These are phyloP conservation scores for Manis pentadactyla DNA, from an alignment of 2,797 vertebrate genomes.

Conservation along the genomic window DNA sequence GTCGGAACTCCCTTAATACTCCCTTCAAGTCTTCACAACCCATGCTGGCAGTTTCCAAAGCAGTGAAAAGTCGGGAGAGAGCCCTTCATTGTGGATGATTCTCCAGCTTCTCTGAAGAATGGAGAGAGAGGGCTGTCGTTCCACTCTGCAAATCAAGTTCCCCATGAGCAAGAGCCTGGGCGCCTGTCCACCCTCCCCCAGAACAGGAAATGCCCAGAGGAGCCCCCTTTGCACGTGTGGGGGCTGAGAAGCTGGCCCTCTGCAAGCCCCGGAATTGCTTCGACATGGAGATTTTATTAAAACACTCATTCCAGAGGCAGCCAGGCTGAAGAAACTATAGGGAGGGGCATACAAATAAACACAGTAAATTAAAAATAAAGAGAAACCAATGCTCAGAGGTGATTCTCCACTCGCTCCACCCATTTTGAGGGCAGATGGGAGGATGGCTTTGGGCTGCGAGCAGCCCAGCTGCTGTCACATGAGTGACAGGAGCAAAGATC, in stretches of 20 bases:
- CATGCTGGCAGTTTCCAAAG: neutral
- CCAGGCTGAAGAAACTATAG: neutral
- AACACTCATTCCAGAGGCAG: neutral
- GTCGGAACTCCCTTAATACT: too few relatives aligned
- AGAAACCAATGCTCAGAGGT: neutral
- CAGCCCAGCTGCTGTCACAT: neutral
- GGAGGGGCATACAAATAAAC: conserved; percentile 41
- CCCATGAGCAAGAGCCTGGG: neutral
- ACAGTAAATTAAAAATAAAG: conserved; percentile 14
- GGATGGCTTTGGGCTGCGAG: neutral
- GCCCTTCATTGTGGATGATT: neutral
- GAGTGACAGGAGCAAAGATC: neutral
- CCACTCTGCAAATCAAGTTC: neutral
- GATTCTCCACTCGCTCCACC: neutral
- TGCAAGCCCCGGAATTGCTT: neutral
- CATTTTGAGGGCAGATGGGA: neutral
- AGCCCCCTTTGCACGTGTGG: fast-evolving
- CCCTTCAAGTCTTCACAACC: neutral
- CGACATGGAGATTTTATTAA: neutral
- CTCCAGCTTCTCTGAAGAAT: neutral
- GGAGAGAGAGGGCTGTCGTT: neutral
- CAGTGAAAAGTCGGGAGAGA: neutral
- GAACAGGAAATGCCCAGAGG: fast-evolving
- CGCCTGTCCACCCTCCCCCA: neutral
- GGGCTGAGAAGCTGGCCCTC: neutral